Evolutionary conservation across 2,113 vertebrate genomes (phyloP).

Genomic region (Actenoides lindsayi): DNA sequence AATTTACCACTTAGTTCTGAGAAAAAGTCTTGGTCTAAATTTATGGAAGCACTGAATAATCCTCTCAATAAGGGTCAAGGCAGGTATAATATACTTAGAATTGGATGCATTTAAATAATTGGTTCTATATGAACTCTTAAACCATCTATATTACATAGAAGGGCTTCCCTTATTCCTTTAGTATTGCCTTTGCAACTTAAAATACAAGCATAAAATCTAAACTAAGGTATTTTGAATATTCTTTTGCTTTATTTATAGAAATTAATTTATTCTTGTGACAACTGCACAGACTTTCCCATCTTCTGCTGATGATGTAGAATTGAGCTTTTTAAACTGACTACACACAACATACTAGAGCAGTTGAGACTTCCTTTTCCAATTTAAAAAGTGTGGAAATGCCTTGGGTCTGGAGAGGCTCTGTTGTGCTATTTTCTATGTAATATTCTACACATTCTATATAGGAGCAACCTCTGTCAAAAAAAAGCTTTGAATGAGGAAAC

Average conservation of each 20-base stretch:
- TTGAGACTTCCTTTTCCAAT: neutral
- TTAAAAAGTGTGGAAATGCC: neutral
- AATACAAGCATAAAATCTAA: neutral
- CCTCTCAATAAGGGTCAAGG: constrained; percentile 6
- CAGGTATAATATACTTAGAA: constrained; percentile 36
- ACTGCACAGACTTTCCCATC: neutral
- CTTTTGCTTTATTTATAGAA: neutral
- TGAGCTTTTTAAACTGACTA: neutral
- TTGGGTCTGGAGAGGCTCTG: neutral
- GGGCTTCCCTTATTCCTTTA: neutral
- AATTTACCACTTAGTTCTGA: neutral
- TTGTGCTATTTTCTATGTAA: neutral
- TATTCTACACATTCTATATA: neutral
- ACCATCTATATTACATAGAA: fast-evolving
- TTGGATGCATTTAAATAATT: neutral
- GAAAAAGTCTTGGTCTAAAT: constrained; percentile 28
- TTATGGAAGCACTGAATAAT: constrained; percentile 50
- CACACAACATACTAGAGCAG: neutral
- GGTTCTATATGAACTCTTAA: neutral
- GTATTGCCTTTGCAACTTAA: neutral
- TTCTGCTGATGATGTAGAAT: neutral
- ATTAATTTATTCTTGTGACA: neutral
- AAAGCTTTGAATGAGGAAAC: neutral
- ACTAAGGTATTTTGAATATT: neutral
- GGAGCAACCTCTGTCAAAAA: neutral